These are phyloP conservation scores for Gnathonemus longibarbis DNA, from an alignment of 2,113 vertebrate genomes.

Conservation along the genomic window DNA sequence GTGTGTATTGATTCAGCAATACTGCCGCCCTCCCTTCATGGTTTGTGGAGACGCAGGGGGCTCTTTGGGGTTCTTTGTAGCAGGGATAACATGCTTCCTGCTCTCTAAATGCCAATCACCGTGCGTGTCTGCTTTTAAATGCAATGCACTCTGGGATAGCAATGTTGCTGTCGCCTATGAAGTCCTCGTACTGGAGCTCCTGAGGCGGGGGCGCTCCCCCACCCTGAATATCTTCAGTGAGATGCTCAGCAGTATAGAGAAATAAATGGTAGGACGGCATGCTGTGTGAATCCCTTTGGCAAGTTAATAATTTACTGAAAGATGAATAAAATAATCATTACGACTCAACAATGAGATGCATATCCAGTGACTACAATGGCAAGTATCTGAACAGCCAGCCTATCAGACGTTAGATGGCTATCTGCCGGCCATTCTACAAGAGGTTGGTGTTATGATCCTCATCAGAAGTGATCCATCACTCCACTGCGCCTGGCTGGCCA, in stretches of 20 bases:
- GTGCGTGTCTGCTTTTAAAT: not conserved
- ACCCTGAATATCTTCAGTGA: not conserved
- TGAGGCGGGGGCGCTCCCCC: not conserved
- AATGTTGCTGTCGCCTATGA: not conserved
- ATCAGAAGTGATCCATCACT: constrained; percentile 7
- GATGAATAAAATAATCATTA: not conserved
- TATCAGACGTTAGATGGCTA: not conserved
- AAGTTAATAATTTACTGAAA: not conserved
- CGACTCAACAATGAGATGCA: not conserved
- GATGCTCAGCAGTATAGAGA: not conserved
- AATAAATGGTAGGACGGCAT: not conserved
- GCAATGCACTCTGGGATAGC: not conserved
- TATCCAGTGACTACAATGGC: not conserved
- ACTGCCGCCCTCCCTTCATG: not conserved
- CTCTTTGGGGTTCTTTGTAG: not conserved
- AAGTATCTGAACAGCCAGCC: not conserved
- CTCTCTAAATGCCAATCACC: not conserved
- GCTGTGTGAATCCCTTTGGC: not conserved
- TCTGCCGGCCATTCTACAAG: not conserved
- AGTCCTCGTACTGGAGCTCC: not conserved
- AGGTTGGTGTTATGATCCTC: not conserved
- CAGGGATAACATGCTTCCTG: not conserved
- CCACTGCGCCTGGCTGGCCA: too few species aligned
- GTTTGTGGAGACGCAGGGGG: not conserved
- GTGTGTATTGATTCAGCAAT: not conserved